Conservation (phyloP, 2,888 invertebrate species). For the Melipona beecheii region DNA sequence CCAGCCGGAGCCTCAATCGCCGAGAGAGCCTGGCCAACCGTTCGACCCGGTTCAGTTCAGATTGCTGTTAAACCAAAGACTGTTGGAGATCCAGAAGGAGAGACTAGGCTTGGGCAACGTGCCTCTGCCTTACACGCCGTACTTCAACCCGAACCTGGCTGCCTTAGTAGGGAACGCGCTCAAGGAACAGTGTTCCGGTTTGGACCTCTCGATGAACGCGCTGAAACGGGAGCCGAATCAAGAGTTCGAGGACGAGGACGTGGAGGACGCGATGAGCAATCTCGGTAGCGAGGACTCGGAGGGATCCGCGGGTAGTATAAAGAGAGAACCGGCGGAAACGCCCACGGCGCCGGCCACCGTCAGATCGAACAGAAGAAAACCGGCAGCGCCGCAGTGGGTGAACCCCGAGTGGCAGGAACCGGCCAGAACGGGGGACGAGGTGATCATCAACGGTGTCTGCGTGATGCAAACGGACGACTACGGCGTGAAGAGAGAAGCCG, state of each 20-base stretch:
- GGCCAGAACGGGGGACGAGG: slow-evolving; percentile 87
- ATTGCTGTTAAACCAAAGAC: slow-evolving; percentile 93
- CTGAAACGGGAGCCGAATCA: slow-evolving; percentile 91
- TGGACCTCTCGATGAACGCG: slow-evolving; percentile 94
- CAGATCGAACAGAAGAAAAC: slow-evolving; percentile 92
- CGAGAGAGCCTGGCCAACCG: slow-evolving; percentile 90
- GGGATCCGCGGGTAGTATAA: slow-evolving; percentile 82
- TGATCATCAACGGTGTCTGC: slow-evolving; percentile 97
- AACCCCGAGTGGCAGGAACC: slow-evolving; percentile 96
- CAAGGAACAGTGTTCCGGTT: slow-evolving; percentile 93
- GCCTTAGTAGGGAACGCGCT: slow-evolving; percentile 90
- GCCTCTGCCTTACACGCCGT: slow-evolving; percentile 91
- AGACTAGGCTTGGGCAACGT: slow-evolving; percentile 91
- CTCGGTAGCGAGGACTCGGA: slow-evolving; percentile 89
- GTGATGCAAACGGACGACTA: slow-evolving; percentile 95
- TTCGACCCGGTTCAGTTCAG: slow-evolving; percentile 97
- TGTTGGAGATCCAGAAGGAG: slow-evolving; percentile 94
- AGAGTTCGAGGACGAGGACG: slow-evolving; percentile 90
- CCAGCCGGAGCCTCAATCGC: slow-evolving; percentile 89
- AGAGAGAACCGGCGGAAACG: slow-evolving; percentile 80
- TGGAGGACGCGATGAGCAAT: slow-evolving; percentile 89
- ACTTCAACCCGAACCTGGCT: slow-evolving; percentile 91
- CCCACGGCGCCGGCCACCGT: slow-evolving; percentile 82
- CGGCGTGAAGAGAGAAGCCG: slow-evolving; percentile 84
- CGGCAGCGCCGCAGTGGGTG: slow-evolving; percentile 98